Evolutionary conservation across 1,140 invertebrate species (phyloP), one percentile per base, ranked within the genome.

Genomic region (Holotrichia oblita): DNA sequence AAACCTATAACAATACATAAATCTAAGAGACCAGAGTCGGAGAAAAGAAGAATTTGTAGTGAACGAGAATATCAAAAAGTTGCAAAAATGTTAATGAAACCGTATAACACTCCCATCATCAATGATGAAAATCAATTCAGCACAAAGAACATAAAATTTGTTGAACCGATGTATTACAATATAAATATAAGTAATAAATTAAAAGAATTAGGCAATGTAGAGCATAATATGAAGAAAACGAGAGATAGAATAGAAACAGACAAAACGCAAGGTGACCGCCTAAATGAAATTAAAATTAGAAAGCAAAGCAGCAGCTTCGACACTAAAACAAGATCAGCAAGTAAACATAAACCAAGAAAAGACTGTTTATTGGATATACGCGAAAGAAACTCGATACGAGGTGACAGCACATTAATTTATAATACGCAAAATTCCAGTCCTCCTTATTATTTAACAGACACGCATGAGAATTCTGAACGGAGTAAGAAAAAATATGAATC

Each of bases 271-370:
- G 85, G 86, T 0, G 85, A 86, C 59, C 81, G 79, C 73, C 78
- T 86, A 22, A 87, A 86, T 44, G 81, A 86, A 27, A 86, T 86
- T 3, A 87, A 87, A 80, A 81, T 73, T 73, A 10, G 40, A 3
- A 73, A 41, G 24, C 74, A 55, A 76, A 27, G n/a, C 27, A n/a
- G n/a, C n/a, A 41, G n/a, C 14, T 40, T 73, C 24, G 72, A 73
- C 12, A 41, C 72, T 40, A 73, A 73, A 41, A 14, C 72, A 8
- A 73, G n/a, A 73, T 22, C 61, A 22, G 10, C 10, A 20, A 27
- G 61, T 20, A 64, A 64, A 17, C 17, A 64, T 20, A 12, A 17
- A 64, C 3, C 61, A 10, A 64, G 22, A 27, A 64, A 22, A 17
- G 61, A 64, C 10, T 14, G 61, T 64, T 64, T 20, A 17, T 17